Percentiles rank a stretch among this genome's conserved stretches.
Conservation (phyloP, 2,888 invertebrate species). For the Stomorhina lunata region DNA sequence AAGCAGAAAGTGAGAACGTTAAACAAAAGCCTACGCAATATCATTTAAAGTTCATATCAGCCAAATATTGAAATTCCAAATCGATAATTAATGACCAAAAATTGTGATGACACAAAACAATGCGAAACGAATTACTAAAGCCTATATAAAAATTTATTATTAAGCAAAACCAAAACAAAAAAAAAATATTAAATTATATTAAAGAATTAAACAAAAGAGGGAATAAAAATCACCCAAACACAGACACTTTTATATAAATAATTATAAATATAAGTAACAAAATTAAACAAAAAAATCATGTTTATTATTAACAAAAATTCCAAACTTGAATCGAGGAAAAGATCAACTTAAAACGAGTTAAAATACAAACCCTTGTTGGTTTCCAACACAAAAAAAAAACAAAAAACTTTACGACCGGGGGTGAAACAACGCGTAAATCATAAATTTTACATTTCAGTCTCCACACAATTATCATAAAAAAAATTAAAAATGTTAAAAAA, state of each 20-base stretch:
- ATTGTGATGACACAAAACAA: conserved; percentile 51
- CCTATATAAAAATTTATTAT: conserved; percentile 43
- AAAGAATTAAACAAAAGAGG: not conserved
- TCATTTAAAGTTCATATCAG: conserved; percentile 27
- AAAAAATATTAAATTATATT: not conserved
- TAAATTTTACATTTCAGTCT: conserved; percentile 7
- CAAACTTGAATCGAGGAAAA: conserved; percentile 5
- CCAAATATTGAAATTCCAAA: conserved; percentile 12
- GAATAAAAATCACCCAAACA: not conserved
- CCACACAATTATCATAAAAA: not conserved
- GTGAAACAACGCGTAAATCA: conserved; percentile 52
- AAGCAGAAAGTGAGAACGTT: not conserved
- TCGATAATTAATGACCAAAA: conserved; percentile 31
- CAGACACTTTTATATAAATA: not conserved
- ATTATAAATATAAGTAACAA: not conserved
- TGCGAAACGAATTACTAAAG: conserved; percentile 14
- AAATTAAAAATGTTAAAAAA: not conserved
- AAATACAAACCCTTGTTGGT: not conserved
- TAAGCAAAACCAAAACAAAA: not conserved
- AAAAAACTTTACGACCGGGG: not conserved
- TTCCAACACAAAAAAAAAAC: too few relatives aligned
- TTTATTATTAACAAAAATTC: not conserved
- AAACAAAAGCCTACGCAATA: conserved; percentile 41
- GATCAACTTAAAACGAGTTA: conserved; percentile 10
- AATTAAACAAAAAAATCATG: not conserved